Percentiles rank a stretch among this genome's conserved stretches.
Conservation (phyloP, 2,888 invertebrate genomes). For the Auanema freiburgensis region DNA sequence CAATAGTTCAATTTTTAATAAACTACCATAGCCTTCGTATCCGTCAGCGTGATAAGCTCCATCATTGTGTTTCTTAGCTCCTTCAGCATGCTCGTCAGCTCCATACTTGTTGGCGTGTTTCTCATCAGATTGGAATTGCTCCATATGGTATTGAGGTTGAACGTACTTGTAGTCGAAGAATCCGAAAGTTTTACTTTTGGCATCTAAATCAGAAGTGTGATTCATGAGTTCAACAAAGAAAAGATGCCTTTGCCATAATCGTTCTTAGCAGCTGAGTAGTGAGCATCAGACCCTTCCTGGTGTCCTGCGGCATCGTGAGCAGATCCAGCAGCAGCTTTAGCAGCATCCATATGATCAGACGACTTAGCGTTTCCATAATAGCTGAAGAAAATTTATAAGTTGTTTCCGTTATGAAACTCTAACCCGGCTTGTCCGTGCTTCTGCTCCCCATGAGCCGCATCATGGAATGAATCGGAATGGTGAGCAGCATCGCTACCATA, state of each 20-base stretch:
- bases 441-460: conserved; percentile 32
- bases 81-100: conserved; percentile 44
- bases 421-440: not conserved
- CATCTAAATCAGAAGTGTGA: conserved; percentile 28
- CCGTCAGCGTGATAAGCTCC: conserved; percentile 49
- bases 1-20: not conserved
- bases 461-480: conserved; percentile 30
- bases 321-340: conserved; percentile 36
- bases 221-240: not conserved
- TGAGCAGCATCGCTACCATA: conserved; percentile 41
- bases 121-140: conserved; percentile 56
- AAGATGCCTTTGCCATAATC: conserved; percentile 43
- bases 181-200: conserved; percentile 53
- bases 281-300: conserved; percentile 38
- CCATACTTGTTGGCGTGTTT: conserved; percentile 54
- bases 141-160: conserved; percentile 57
- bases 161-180: conserved; percentile 58
- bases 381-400: conserved; percentile 6
- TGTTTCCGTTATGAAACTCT: not conserved
- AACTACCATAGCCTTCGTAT: conserved; percentile 41
- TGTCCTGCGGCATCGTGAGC: conserved; percentile 38
- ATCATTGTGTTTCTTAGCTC: conserved; percentile 38
- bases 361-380: conserved; percentile 33
- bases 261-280: conserved; percentile 40
- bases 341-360: conserved; percentile 34